Evolutionary conservation across 1,140 invertebrate species (phyloP).

Genomic region (Lanistes nyassanus): DNA sequence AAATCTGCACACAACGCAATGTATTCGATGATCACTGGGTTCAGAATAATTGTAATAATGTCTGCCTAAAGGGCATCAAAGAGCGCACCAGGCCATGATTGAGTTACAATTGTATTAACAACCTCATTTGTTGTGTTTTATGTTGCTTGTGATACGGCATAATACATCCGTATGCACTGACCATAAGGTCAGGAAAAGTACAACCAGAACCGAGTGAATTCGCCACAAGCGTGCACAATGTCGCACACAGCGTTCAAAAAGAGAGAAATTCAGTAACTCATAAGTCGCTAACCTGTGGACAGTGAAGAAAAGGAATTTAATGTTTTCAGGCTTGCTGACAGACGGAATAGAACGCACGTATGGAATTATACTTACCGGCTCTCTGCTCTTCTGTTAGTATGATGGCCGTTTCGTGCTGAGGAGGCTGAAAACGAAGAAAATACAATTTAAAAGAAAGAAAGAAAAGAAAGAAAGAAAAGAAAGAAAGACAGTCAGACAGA

Average conservation of each 20-base stretch:
- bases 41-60: not conserved
- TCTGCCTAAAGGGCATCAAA: not conserved
- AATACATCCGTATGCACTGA: too few relatives aligned
- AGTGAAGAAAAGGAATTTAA: too few relatives aligned
- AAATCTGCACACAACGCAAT: not conserved
- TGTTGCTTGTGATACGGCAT: too few relatives aligned
- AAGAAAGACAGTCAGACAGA: not conserved
- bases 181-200: too few relatives aligned
- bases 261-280: not conserved
- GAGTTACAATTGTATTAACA: too few relatives aligned
- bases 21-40: not conserved
- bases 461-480: not conserved
- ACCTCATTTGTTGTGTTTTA: too few relatives aligned
- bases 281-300: not conserved
- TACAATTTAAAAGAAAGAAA: not conserved
- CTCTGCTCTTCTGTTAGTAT: slow-evolving; percentile 26
- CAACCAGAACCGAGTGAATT: not conserved
- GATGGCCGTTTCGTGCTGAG: slow-evolving; percentile 18
- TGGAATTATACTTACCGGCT: too few relatives aligned
- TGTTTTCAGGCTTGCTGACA: too few relatives aligned
- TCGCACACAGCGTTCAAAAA: too few relatives aligned
- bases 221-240: not conserved
- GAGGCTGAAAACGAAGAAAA: slow-evolving; percentile 14
- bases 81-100: too few relatives aligned
- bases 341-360: too few relatives aligned